Percentiles rank a stretch among this genome's conserved stretches.
phyloP scores from a whole-genome alignment of 37 sponge, comb jelly and placozoan species.

The Beroe forskalii region DNA sequence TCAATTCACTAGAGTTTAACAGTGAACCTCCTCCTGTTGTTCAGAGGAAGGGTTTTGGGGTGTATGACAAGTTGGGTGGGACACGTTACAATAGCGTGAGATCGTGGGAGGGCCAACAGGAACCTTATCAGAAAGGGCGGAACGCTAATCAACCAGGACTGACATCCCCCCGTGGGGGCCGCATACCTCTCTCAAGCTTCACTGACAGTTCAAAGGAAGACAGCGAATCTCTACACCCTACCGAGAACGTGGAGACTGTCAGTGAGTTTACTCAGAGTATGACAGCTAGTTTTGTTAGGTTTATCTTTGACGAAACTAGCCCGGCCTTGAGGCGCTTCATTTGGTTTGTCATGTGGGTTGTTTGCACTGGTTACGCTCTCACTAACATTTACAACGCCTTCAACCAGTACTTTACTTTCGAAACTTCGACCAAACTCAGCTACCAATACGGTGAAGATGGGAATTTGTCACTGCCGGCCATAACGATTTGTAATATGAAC shows the following conservation, averaged over 20 bases:
- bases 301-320: neutral
- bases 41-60: too few relatives aligned
- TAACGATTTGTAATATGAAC: slow-evolving; percentile 35
- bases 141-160: too few relatives aligned
- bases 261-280: slow-evolving; percentile 6
- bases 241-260: neutral
- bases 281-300: slow-evolving; percentile 26
- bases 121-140: too few relatives aligned
- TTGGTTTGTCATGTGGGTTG: slow-evolving; percentile 29
- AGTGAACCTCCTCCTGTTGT: too few relatives aligned
- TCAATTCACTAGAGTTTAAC: too few relatives aligned
- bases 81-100: too few relatives aligned
- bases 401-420: neutral
- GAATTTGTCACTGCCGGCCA: neutral
- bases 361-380: slow-evolving; percentile 7
- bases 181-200: too few relatives aligned
- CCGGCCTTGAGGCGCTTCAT: neutral
- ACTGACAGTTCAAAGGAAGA: too few relatives aligned
- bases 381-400: slow-evolving; percentile 6
- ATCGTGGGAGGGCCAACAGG: too few relatives aligned
- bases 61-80: too few relatives aligned
- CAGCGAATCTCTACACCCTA: too few relatives aligned
- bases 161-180: too few relatives aligned
- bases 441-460: neutral
- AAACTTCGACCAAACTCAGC: slow-evolving; percentile 5